Evolutionary conservation across 37 sponge, comb jelly and placozoan genomes (phyloP), one percentile per base, ranked within the genome.

Genomic region (Crambe crambe): DNA sequence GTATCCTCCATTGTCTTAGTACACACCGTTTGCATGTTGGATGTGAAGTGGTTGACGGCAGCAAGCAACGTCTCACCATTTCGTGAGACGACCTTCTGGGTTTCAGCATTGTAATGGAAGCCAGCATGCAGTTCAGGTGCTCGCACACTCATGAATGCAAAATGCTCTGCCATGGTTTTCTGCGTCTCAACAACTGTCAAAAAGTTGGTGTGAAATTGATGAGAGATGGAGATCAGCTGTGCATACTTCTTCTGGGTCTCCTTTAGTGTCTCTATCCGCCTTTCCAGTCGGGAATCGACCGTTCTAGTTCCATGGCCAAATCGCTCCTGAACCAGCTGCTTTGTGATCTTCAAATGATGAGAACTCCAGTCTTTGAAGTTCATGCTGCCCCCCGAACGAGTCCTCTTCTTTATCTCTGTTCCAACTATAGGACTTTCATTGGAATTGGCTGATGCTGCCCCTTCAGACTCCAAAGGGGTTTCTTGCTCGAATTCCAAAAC

Each of bases 1-100:
- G 97, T 97, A 80, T 97, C 97, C 62, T 91, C 97, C 68, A 97
- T 97, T 23, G 97, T 91, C 62, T 92, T 95, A 37, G 85, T n/a
- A 37, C 75, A 78, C 34, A 97, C 78, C 12, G 97, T 97, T 21
- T 81, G 68, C 40, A 94, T 69, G 56, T 84, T 89, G 38, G 89
- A 56, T 41, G 73, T 38, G 58, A 97, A 94, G 42, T 59, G 79
- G 30, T 83, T 67, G 25, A 92, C 35, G n/a, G 85, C 74, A 2
- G 76, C 56, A 23, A 92, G 40, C n/a, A 97, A 85, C 36, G 79
- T 63, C 35, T 94, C 93, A 0, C 95, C 95, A 34, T 92, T 85
- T 31, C 73, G 75, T 2, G 89, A 80, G 38, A 92, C 21, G 44
- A 37, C 37, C 70, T 91, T 91, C 85, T 97, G 97, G 2, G 89